phyloP scores from a whole-genome alignment of 2,888 invertebrate genomes.

The Tuberolachnus salignus region DNA sequence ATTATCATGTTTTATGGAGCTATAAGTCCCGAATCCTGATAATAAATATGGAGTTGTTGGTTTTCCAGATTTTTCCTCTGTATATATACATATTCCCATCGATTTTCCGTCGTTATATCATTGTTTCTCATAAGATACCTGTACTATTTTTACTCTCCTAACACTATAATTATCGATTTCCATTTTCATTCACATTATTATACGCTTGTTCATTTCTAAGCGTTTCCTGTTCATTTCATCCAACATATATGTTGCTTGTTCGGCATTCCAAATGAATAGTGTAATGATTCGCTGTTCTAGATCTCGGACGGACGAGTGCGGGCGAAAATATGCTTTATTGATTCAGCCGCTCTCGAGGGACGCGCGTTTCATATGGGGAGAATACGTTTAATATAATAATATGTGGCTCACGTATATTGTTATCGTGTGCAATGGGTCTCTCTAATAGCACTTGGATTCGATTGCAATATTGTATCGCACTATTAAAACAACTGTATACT shows the following conservation, averaged over 20 bases:
- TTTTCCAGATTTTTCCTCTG: too few species aligned
- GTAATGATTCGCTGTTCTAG: background rate
- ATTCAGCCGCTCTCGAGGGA: conserved; percentile 46
- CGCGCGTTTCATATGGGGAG: conserved; percentile 22
- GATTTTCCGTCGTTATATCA: too few species aligned
- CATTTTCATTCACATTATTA: too few species aligned
- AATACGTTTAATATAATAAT: background rate
- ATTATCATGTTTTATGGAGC: too few species aligned
- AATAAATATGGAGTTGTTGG: too few species aligned
- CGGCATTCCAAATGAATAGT: background rate
- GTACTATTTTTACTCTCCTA: too few species aligned
- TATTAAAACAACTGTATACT: conserved; percentile 46
- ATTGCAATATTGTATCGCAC: conserved; percentile 46
- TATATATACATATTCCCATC: too few species aligned
- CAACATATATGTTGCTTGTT: background rate
- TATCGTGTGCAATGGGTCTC: conserved; percentile 34
- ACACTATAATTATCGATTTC: too few species aligned
- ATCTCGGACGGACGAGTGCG: background rate
- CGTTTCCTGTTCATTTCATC: too few species aligned
- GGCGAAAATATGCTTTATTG: conserved; percentile 23
- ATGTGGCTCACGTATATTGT: conserved; percentile 7
- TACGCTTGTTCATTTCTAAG: too few species aligned
- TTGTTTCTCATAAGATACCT: too few species aligned
- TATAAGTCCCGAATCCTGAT: too few species aligned
- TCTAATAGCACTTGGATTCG: conserved; percentile 49